Evolutionary conservation across 1,140 invertebrate genomes (phyloP), one percentile per base, ranked within the genome.

Genomic region (Papilio machaon): DNA sequence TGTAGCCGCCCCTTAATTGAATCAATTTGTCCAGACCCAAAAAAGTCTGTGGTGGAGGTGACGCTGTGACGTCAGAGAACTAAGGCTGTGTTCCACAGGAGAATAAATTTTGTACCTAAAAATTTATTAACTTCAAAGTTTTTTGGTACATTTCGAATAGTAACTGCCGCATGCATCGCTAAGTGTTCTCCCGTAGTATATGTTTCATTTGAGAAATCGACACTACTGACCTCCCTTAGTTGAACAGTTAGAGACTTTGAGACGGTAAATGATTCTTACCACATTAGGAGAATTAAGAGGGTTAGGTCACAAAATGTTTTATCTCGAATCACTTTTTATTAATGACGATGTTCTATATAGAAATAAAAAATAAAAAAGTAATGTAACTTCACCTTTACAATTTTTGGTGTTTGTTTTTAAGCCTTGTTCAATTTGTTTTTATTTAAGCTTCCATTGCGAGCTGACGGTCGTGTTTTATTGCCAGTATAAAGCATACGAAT

Each of bases 11-110:
- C 86, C 86, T 86, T 93, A 93, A 93, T 93, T 92, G 91, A 92
- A 92, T 93, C 91, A 92, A 93, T 93, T 93, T 92, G 90, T 93
- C 84, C 82, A 79, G 80, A 91, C 90, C 90, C 91, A 92, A 92
- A 93, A 90, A 74, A 74, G 70, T 74, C 73, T 78, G 81, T 82
- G 84, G 80, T 73, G 80, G 85, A 85, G 85, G 83, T 82, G 83
- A 80, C 46, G 67, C 17, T 58, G 75, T 70, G 38, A 47, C 46
- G 73, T 85, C 84, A 86, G 83, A 82, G 81, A 23, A 13, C 8
- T 54, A 81, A 84, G 52, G 76, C 80, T 38, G 79, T 43, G 83
- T 60, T 54, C 81, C 38, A 82, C 30, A 80, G 79, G 70, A 15
- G 54, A 52, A 52, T 52, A 52, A 15, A 17, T 19, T 58, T 58